Conservation (phyloP, 35 echinoderm and acorn worm species). For the Heliocidaris erythrogramma region DNA sequence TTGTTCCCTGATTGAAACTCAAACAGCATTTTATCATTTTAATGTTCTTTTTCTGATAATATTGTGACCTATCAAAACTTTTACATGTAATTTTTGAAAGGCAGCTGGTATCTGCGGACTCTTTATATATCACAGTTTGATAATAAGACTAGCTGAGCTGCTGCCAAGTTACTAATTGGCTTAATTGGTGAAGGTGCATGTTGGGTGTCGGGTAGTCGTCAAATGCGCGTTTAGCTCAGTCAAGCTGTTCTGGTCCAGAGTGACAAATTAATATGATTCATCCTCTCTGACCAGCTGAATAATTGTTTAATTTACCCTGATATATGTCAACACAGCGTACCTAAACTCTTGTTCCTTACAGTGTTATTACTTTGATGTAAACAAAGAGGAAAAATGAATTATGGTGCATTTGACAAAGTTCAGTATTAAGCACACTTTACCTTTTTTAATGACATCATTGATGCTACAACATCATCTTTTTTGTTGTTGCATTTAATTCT, state of each 20-base stretch:
- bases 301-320: neutral
- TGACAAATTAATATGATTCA: neutral
- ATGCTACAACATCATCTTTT: too few species aligned
- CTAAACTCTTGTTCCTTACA: neutral
- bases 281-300: neutral
- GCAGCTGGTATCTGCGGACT: neutral
- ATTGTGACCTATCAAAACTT: neutral
- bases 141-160: neutral
- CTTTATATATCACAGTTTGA: neutral
- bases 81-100: neutral
- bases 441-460: too few species aligned
- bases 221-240: neutral
- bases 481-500: too few species aligned
- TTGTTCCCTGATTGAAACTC: neutral
- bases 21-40: neutral
- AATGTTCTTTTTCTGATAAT: too few species aligned
- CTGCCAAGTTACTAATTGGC: neutral
- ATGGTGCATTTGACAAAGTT: too few species aligned
- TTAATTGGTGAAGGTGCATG: constrained; percentile 11
- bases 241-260: neutral
- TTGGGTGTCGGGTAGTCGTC: neutral
- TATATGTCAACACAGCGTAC: neutral
- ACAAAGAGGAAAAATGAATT: neutral
- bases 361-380: neutral
- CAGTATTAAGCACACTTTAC: too few species aligned